Evolutionary conservation across 2,888 invertebrate genomes (phyloP).

Genomic region (Ctena decussata): DNA sequence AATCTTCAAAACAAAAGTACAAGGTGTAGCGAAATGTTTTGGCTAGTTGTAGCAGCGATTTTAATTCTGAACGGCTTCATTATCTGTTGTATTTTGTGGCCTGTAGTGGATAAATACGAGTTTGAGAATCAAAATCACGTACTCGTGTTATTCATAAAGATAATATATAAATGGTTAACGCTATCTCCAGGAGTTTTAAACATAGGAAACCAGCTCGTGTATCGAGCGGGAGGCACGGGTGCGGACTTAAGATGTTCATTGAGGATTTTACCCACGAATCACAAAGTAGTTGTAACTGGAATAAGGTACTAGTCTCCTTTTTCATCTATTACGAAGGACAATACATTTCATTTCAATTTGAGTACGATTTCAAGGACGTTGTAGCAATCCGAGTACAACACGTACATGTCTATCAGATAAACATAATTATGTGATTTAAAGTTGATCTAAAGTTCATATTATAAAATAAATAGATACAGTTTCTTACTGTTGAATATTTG

Average conservation of each 20-base stretch:
- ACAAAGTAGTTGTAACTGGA: slow-evolving; percentile 23
- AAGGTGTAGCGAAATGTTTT: not conserved
- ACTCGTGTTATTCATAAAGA: slow-evolving; percentile 15
- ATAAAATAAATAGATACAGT: no score
- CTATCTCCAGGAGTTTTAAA: slow-evolving; percentile 33
- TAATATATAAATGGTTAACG: slow-evolving; percentile 27
- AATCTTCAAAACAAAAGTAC: not conserved
- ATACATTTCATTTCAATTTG: no score
- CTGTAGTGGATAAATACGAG: not conserved
- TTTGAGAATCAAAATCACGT: not conserved
- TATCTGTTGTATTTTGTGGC: not conserved
- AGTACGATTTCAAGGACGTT: no score
- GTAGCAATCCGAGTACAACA: no score
- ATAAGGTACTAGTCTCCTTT: slow-evolving; percentile 37
- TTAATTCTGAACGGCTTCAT: not conserved
- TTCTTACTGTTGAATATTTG: no score
- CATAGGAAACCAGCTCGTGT: slow-evolving; percentile 34
- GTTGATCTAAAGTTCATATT: no score
- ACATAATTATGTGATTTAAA: no score
- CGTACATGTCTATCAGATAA: no score
- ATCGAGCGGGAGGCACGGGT: slow-evolving; percentile 25
- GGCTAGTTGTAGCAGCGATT: not conserved
- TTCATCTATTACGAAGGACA: no score
- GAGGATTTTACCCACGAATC: slow-evolving; percentile 38
- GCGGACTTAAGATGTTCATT: slow-evolving; percentile 20